Base-by-base conservation (phyloP, 1,140 invertebrate species). In the Druon quercuslanigerum region DNA sequence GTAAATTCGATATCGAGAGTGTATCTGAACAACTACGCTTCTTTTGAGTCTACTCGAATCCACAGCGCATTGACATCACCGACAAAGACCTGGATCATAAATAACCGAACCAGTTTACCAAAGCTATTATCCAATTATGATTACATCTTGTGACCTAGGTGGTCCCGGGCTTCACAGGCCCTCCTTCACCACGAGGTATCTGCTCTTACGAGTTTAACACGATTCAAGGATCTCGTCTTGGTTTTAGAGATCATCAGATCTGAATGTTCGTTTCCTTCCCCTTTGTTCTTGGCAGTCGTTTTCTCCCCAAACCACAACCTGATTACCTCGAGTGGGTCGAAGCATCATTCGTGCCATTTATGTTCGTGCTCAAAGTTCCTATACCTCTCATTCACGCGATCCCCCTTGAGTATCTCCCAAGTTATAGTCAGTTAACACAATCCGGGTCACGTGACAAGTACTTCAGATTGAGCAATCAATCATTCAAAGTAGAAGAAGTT, bases 101-200 rank as follows among this genome's bases (percentile, higher is more conserved):
- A 90, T 90, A 89, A 90, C 85, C 80, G 82, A 82, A 83, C 83
- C 84, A 87, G 87, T 87, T 89, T 85, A 87, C 84, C 85, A 79
- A 78, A 79, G 83, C 85, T 89, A 89, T 90, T 90, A 90, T 89
- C 87, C 88, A 90, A 90, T 90, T 90, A 90, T 85, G 89, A 90
- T 90, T 89, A 86, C 88, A 90, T 90, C 88, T 89, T 75, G 19
- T 84, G 80, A 81, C 85, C 79, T 87, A 84, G 86, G 88, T 90
- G 87, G 88, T 89, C 89, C 83, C 16, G 73, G 33, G 73, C 73
- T 72, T 85, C 83, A 80, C 83, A 82, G 84, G 82, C 76, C 46
- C 51, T 25, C 72, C 79, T 79, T 75, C 78, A 73, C 72, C 81
- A 75, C 82, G 72, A 87, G 86, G 86, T 83, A 82, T 71, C 74